Conservation (phyloP, 2,888 invertebrate genomes). For the Holacanthella duospinosa region DNA sequence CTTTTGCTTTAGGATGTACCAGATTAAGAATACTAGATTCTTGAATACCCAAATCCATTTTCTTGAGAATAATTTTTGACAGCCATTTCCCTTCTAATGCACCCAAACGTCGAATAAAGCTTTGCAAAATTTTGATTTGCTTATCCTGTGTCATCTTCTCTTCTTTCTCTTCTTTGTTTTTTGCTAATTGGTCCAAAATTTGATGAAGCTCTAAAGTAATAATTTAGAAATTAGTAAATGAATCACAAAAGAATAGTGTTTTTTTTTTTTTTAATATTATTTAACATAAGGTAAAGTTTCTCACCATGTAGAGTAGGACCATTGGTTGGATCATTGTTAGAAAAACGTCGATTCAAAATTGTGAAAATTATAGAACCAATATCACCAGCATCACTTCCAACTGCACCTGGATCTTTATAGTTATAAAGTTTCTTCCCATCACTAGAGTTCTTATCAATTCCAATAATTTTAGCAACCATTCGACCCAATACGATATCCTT, state of each 20-base stretch:
- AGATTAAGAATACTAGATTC: conserved; percentile 18
- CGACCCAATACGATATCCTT: conserved; percentile 22
- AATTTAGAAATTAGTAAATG: background rate
- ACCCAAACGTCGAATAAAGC: conserved; percentile 18
- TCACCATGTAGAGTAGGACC: conserved; percentile 1
- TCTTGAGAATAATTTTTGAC: conserved; percentile 26
- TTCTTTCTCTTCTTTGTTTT: conserved; percentile 8
- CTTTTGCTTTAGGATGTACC: conserved; percentile 27
- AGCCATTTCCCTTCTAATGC: conserved; percentile 36
- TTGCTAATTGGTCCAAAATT: conserved; percentile 24
- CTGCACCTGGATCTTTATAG: conserved; percentile 23
- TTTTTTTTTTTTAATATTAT: too few relatives aligned
- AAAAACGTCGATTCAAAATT: conserved; percentile 13
- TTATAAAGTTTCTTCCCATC: conserved; percentile 26
- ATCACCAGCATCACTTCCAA: conserved; percentile 20
- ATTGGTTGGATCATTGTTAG: background rate
- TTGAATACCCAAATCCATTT: conserved; percentile 20
- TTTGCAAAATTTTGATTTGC: conserved; percentile 24
- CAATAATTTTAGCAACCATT: conserved; percentile 29
- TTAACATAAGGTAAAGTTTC: too few relatives aligned
- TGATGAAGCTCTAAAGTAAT: conserved; percentile 21
- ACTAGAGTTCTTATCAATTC: conserved; percentile 20
- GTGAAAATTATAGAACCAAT: conserved; percentile 18
- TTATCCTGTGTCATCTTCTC: conserved; percentile 15
- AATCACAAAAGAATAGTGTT: too few relatives aligned